phyloP scores from a whole-genome alignment of 2,113 vertebrate genomes.

The Pelobates fuscus region DNA sequence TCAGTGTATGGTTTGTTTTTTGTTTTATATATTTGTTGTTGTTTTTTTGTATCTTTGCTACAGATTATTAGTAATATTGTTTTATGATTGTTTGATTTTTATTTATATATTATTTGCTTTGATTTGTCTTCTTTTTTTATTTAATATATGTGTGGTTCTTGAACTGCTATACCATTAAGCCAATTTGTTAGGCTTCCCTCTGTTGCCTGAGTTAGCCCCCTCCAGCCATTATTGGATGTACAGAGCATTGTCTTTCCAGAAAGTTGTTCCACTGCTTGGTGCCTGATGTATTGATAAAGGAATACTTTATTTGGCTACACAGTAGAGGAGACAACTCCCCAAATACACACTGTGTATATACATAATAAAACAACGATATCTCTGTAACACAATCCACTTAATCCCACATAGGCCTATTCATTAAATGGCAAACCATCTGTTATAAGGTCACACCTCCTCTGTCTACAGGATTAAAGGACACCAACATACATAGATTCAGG shows the following conservation, averaged over 20 bases:
- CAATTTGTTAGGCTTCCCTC: background rate
- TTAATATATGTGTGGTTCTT: too few species aligned
- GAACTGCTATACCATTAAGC: background rate
- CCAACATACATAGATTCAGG: slow-evolving; percentile 21
- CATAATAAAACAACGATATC: background rate
- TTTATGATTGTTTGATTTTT: too few species aligned
- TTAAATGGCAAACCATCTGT: slow-evolving; percentile 41
- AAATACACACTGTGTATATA: background rate
- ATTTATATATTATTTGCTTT: too few species aligned
- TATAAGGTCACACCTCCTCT: slow-evolving; percentile 38
- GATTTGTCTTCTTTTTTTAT: too few species aligned
- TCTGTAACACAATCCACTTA: slow-evolving; percentile 30
- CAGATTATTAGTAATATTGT: too few species aligned
- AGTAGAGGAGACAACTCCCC: background rate
- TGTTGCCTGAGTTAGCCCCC: too few species aligned
- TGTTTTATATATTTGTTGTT: too few species aligned
- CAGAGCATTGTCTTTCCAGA: background rate
- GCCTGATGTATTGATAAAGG: background rate
- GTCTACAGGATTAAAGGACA: slow-evolving; percentile 29
- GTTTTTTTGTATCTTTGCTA: too few species aligned
- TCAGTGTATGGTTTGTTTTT: too few species aligned
- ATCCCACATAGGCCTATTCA: slow-evolving; percentile 16
- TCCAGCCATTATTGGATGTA: background rate
- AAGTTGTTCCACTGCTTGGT: background rate
- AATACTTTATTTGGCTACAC: background rate